Evolutionary conservation across 2,888 invertebrate genomes (phyloP).

Genomic region (Hartigia nigra): DNA sequence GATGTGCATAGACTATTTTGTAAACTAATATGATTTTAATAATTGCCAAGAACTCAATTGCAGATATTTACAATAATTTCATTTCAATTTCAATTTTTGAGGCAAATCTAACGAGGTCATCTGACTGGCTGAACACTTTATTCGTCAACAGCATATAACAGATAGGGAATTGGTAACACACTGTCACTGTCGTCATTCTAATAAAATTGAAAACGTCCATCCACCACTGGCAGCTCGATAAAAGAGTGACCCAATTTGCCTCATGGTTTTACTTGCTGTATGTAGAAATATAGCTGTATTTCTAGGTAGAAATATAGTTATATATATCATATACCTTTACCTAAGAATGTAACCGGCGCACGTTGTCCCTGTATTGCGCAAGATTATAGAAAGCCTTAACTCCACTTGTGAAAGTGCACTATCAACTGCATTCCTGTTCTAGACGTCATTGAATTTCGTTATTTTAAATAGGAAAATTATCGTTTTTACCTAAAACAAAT

Average conservation of each 20-base stretch:
- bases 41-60: background rate
- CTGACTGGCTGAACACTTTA: background rate
- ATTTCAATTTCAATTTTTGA: too few species aligned
- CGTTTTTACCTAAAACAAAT: background rate
- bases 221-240: background rate
- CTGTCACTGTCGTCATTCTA: background rate
- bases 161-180: background rate
- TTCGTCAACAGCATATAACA: background rate
- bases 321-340: background rate
- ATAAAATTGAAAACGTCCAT: background rate
- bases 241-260: background rate
- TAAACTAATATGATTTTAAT: background rate
- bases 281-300: background rate
- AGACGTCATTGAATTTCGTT: conserved; percentile 22
- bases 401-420: conserved; percentile 49
- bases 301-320: background rate
- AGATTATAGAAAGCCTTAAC: conserved; percentile 47
- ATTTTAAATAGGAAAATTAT: background rate
- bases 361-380: conserved; percentile 31
- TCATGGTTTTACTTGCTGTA: background rate
- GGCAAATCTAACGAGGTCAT: background rate
- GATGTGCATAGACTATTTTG: fast-evolving
- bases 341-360: background rate
- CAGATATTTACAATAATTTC: background rate
- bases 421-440: conserved; percentile 43